Evolutionary conservation across 64 coral and sea anemone species (phyloP).

Genomic region (Stichodactyla mertensii): DNA sequence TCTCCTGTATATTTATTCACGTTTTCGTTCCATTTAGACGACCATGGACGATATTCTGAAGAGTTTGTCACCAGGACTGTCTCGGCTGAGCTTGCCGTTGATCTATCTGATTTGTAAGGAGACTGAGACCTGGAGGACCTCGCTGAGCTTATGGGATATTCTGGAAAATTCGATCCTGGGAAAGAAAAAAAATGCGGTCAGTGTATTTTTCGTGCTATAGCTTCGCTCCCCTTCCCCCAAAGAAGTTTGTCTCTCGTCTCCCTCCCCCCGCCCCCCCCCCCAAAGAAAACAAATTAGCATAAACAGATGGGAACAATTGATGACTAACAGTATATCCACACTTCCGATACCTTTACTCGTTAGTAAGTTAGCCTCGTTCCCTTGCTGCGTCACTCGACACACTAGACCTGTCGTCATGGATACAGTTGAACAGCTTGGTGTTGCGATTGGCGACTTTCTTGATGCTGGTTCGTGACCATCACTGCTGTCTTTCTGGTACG

Average conservation of each 20-base stretch:
- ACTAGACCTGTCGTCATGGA: background rate
- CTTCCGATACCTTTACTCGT: background rate
- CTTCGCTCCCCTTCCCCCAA: too few relatives aligned
- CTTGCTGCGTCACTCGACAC: background rate
- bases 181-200: background rate
- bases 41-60: background rate
- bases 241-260: too few relatives aligned
- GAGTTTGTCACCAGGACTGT: background rate
- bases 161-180: background rate
- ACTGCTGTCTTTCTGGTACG: background rate
- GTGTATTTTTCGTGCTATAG: too few relatives aligned
- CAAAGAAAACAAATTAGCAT: too few relatives aligned
- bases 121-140: constrained; percentile 59
- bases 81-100: constrained; percentile 13
- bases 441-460: background rate
- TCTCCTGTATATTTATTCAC: background rate
- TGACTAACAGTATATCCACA: too few relatives aligned
- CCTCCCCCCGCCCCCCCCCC: too few relatives aligned
- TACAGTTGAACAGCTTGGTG: background rate
- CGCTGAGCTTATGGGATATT: constrained; percentile 9
- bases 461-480: background rate
- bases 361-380: background rate
- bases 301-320: too few relatives aligned
- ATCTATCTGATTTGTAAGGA: constrained; percentile 18
- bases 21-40: background rate